Evolutionary conservation across 2,113 vertebrate genomes (phyloP).

Genomic region (Pipa parva): DNA sequence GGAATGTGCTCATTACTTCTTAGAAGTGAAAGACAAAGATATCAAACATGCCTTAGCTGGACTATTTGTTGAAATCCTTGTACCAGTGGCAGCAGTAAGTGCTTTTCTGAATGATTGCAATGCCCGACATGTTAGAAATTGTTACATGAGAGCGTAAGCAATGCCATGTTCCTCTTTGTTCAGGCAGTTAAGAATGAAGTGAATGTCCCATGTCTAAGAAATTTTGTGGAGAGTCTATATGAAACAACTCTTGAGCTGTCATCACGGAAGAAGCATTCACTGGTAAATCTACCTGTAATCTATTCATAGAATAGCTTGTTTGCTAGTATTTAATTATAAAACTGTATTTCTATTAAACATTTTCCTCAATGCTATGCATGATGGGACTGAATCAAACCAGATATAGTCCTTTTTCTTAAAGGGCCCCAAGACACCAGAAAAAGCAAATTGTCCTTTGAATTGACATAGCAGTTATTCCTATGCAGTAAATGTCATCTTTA

Average conservation of each 20-base stretch:
- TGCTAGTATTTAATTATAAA: too few relatives aligned
- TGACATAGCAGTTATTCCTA: too few relatives aligned
- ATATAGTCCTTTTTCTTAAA: too few relatives aligned
- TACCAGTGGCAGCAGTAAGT: conserved; percentile 96
- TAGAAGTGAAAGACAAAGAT: conserved; percentile 98
- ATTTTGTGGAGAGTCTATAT: conserved; percentile 95
- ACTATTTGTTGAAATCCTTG: conserved; percentile 96
- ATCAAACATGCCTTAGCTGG: conserved; percentile 96
- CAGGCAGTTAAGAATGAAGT: conserved; percentile 98
- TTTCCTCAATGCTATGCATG: too few relatives aligned
- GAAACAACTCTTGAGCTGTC: conserved; percentile 95
- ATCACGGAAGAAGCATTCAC: conserved; percentile 94
- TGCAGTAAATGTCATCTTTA: too few relatives aligned
- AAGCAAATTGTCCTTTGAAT: too few relatives aligned
- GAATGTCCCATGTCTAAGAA: conserved; percentile 96
- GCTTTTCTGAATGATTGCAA: background rate
- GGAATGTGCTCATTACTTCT: conserved; percentile 97
- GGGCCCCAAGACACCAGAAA: too few relatives aligned
- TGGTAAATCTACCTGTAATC: too few relatives aligned
- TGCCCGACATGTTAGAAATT: background rate
- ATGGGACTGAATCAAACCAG: too few relatives aligned
- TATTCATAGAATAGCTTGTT: too few relatives aligned
- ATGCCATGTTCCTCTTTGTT: conserved; percentile 44
- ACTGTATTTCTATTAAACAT: too few relatives aligned
- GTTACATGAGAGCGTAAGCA: background rate